These are phyloP conservation scores for Oplegnathus fasciatus DNA, from an alignment of 2,113 vertebrate genomes.

Conservation along the genomic window DNA sequence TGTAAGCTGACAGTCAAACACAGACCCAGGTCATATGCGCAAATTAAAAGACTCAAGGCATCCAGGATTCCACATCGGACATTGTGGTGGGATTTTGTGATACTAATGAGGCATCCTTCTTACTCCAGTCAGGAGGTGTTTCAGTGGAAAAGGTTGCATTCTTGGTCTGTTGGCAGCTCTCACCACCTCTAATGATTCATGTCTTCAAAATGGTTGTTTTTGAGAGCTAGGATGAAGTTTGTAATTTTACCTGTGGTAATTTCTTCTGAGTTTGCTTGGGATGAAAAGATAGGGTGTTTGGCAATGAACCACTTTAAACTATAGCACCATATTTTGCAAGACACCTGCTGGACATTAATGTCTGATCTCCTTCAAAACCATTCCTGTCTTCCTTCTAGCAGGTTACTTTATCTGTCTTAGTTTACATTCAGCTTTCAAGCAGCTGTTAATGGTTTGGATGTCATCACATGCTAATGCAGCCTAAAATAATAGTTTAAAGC, in stretches of 20 bases:
- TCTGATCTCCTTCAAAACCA: background rate
- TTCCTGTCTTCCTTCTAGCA: background rate
- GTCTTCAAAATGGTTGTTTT: constrained; percentile 41
- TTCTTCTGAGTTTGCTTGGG: constrained; percentile 7
- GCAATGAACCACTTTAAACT: background rate
- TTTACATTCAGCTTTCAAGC: constrained; percentile 30
- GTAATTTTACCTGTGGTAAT: constrained; percentile 4
- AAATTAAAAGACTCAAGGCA: constrained; percentile 53
- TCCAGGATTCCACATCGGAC: constrained; percentile 45
- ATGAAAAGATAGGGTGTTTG: constrained; percentile 4
- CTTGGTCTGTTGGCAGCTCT: constrained; percentile 42
- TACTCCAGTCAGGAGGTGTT: constrained; percentile 28
- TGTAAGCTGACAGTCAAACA: constrained; percentile 58
- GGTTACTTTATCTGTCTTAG: constrained; percentile 1
- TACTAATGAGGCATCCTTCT: constrained; percentile 56
- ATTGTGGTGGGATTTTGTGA: constrained; percentile 42
- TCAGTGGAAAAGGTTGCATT: constrained; percentile 35
- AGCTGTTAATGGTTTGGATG: constrained; percentile 43
- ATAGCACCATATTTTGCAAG: background rate
- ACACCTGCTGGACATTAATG: constrained; percentile 10
- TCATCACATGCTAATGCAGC: constrained; percentile 51
- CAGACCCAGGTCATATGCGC: constrained; percentile 35
- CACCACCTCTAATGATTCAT: constrained; percentile 39
- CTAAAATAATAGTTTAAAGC: constrained; percentile 34
- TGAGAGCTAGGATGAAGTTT: constrained; percentile 4